Base-by-base conservation (phyloP, 1,140 invertebrate genomes). In the Panonychus citri region DNA sequence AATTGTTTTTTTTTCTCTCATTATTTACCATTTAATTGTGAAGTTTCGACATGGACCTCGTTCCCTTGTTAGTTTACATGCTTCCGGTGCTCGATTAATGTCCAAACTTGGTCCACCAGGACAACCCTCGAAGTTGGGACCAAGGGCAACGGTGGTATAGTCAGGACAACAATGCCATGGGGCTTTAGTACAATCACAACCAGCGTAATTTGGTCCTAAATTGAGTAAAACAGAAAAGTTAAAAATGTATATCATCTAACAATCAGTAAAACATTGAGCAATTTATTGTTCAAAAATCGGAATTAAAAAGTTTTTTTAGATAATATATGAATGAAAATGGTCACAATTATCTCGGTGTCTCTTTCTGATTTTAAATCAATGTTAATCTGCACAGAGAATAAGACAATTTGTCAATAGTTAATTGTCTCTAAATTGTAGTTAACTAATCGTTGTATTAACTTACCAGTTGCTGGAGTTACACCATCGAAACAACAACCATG, bases 401-500 rank as follows among this genome's bases (percentile, higher is more conserved):
- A n/a, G n/a, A n/a, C n/a, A n/a, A n/a, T n/a, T n/a, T n/a, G n/a
- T n/a, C n/a, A n/a, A n/a, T n/a, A n/a, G n/a, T n/a, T n/a, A n/a
- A n/a, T n/a, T n/a, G n/a, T n/a, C n/a, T n/a, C n/a, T n/a, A n/a
- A n/a, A n/a, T n/a, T n/a, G n/a, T n/a, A n/a, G n/a, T n/a, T n/a
- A n/a, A n/a, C n/a, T n/a, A n/a, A n/a, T n/a, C n/a, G n/a, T n/a
- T n/a, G n/a, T n/a, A n/a, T 39, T 10, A 10, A 10, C 17, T 17
- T 10, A 39, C 89, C 88, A 56, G 77, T 72, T 13, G 88, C 85
- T 3, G 83, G 73, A 21, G 78, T 73, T 60, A 85, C 78, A 62
- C 88, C 85, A 66, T 94, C 88, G 1, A 83, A 83, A 66, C 89
- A 94, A 69, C 89, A 95, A 10, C 70, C 70, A 52, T 48, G 66